phyloP scores from a whole-genome alignment of 2,888 invertebrate species.

The Graphium colonna region DNA sequence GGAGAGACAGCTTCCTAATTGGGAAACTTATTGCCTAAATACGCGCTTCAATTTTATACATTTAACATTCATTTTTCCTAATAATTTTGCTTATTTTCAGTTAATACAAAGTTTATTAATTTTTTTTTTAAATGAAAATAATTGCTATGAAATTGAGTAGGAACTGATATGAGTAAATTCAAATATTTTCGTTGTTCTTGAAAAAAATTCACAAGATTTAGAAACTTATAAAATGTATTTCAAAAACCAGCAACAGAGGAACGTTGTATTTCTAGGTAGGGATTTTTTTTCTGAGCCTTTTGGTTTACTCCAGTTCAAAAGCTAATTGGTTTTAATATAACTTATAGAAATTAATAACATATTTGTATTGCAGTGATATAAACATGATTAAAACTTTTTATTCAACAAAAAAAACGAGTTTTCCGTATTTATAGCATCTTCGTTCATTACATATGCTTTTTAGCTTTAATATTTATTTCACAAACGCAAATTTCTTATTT shows the following conservation, averaged over 20 bases:
- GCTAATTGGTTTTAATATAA: background rate
- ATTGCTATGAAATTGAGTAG: constrained; percentile 3
- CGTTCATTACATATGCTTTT: too few species aligned
- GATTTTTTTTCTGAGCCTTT: background rate
- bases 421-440: too few species aligned
- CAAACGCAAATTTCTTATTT: too few species aligned
- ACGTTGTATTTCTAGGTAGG: too few species aligned
- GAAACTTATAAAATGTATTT: too few species aligned
- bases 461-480: too few species aligned
- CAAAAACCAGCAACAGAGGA: too few species aligned
- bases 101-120: background rate
- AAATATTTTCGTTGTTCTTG: background rate
- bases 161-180: constrained; percentile 18
- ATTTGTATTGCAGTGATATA: too few species aligned
- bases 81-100: background rate
- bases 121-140: background rate
- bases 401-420: too few species aligned
- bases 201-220: too few species aligned
- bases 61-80: background rate
- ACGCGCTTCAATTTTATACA: constrained; percentile 1
- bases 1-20: background rate
- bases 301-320: background rate
- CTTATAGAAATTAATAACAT: background rate
- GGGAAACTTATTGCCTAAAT: background rate
- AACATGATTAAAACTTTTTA: too few species aligned